phyloP scores from a whole-genome alignment of 1,140 invertebrate species.

The Octopus sinensis region DNA sequence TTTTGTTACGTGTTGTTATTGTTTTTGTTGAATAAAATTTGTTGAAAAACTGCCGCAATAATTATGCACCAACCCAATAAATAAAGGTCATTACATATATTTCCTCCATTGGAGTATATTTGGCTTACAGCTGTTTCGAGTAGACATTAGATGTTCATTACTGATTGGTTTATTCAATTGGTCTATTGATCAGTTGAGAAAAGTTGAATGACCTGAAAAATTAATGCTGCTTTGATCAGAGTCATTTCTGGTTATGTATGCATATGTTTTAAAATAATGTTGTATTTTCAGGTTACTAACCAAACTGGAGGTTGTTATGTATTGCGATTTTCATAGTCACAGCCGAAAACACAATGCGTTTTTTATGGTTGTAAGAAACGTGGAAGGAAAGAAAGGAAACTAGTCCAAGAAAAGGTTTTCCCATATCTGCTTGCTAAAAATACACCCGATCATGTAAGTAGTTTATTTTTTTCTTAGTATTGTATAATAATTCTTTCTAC shows the following conservation, averaged over 20 bases:
- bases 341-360: constrained; percentile 58
- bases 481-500: no score
- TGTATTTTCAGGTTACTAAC: constrained; percentile 64
- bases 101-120: no score
- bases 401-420: constrained; percentile 82
- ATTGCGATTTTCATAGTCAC: constrained; percentile 59
- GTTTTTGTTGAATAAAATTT: no score
- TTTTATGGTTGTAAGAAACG: constrained; percentile 79
- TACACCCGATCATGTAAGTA: constrained; percentile 78
- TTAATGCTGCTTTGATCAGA: background rate
- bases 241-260: background rate
- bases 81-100: no score
- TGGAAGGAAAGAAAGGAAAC: constrained; percentile 67
- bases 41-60: no score
- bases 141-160: no score
- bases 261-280: background rate
- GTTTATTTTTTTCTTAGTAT: background rate
- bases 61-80: no score
- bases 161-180: background rate
- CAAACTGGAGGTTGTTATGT: constrained; percentile 72
- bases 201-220: background rate
- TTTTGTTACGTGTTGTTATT: no score
- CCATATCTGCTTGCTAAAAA: constrained; percentile 90
- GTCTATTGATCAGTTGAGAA: background rate
- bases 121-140: no score